A percentile compares a stretch with the other conserved stretches of the same genome.
phyloP scores from a whole-genome alignment of 2,113 vertebrate species.

The Sialia sialis region DNA sequence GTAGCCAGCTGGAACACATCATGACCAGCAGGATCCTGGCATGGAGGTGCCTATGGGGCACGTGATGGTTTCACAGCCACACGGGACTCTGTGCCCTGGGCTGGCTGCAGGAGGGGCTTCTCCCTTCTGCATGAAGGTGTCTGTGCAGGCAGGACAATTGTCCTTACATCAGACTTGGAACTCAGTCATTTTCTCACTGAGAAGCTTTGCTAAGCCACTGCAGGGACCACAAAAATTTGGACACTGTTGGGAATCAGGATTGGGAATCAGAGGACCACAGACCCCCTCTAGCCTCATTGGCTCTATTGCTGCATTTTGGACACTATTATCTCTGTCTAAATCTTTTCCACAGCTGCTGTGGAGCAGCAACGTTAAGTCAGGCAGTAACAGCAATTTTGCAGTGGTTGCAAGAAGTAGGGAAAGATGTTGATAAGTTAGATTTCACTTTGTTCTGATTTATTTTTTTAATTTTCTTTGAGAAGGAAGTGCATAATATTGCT shows the following conservation, averaged over 20 bases:
- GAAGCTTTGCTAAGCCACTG: background rate
- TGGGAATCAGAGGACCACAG: background rate
- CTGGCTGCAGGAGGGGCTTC: rapidly evolving
- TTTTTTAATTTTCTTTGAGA: background rate
- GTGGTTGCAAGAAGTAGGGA: background rate
- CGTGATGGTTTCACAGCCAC: rapidly evolving
- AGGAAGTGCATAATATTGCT: conserved; percentile 40
- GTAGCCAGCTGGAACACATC: background rate
- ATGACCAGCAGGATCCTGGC: rapidly evolving
- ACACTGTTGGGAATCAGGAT: background rate
- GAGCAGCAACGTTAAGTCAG: background rate
- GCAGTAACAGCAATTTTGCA: background rate
- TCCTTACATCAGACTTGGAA: background rate
- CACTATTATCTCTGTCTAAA: background rate
- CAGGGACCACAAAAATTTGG: background rate
- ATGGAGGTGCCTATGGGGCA: rapidly evolving
- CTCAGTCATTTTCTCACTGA: rapidly evolving
- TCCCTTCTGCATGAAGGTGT: background rate
- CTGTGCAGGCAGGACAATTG: background rate
- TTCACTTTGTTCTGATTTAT: conserved; percentile 51
- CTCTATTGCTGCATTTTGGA: background rate
- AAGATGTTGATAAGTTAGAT: background rate
- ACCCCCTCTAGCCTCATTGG: background rate
- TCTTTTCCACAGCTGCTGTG: background rate
- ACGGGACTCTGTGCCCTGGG: rapidly evolving